These are phyloP conservation scores for Temnothorax unifasciatus DNA, from an alignment of 2,888 invertebrate species.

Conservation along the genomic window DNA sequence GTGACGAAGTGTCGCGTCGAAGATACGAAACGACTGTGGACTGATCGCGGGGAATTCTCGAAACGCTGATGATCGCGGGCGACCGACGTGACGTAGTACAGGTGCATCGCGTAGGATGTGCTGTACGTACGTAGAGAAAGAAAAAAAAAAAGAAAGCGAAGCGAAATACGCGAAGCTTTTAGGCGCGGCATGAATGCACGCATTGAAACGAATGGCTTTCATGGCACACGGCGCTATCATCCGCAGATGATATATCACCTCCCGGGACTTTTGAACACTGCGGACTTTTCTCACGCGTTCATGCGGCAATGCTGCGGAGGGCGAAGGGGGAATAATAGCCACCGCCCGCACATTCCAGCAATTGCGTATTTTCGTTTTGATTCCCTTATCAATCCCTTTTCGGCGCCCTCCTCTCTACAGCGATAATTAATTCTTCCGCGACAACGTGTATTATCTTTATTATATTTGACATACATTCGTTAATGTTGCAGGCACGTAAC, in stretches of 20 bases:
- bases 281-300: conserved; percentile 78
- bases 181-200: conserved; percentile 77
- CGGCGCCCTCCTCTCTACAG: background rate
- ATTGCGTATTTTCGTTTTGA: conserved; percentile 47
- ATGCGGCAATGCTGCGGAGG: conserved; percentile 71
- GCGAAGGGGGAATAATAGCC: conserved; percentile 43
- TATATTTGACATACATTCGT: background rate
- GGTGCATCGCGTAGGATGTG: conserved; percentile 27
- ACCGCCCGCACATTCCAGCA: conserved; percentile 50
- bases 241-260: conserved; percentile 82
- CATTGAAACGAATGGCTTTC: conserved; percentile 83
- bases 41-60: background rate
- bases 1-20: conserved; percentile 1
- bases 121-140: background rate
- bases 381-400: background rate
- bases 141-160: background rate
- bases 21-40: background rate
- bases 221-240: conserved; percentile 80
- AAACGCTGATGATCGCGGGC: conserved; percentile 19
- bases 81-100: conserved; percentile 24
- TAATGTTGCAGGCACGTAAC: background rate
- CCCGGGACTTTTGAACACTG: conserved; percentile 73
- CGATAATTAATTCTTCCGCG: background rate
- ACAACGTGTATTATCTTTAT: background rate
- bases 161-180: conserved; percentile 75